Evolutionary conservation across 2,113 vertebrate genomes (phyloP).

Genomic region (Oryctolagus cuniculus): DNA sequence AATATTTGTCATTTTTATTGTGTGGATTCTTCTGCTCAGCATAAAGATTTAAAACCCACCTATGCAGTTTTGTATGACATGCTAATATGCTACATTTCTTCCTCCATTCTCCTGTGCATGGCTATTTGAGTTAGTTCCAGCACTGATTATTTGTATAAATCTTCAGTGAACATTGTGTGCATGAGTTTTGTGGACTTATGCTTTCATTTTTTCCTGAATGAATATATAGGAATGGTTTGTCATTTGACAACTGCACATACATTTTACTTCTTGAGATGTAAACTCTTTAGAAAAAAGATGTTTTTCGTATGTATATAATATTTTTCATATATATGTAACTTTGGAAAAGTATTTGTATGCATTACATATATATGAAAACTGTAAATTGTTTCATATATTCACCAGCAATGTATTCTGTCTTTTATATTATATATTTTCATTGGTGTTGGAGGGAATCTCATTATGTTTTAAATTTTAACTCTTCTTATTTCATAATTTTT

Average conservation of each 20-base stretch:
- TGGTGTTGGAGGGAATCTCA: background rate
- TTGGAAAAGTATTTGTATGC: background rate
- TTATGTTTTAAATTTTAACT: background rate
- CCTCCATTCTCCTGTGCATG: background rate
- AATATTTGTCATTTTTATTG: background rate
- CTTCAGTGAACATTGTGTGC: background rate
- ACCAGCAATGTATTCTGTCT: background rate
- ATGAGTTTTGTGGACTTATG: background rate
- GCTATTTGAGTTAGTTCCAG: background rate
- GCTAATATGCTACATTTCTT: background rate
- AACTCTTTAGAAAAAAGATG: background rate
- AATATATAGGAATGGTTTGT: background rate
- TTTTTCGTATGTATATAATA: too few species aligned
- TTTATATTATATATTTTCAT: background rate
- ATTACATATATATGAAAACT: background rate
- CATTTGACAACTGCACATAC: too few species aligned
- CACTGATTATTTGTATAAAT: background rate
- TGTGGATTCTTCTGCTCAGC: background rate
- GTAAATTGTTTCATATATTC: background rate
- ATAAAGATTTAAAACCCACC: background rate
- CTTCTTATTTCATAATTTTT: background rate
- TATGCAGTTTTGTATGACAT: background rate
- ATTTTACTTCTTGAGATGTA: background rate
- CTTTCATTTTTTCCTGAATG: background rate
- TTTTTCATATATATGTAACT: too few species aligned